Evolutionary conservation across 2,888 invertebrate species (phyloP).

Genomic region (Campaea margaritaria): DNA sequence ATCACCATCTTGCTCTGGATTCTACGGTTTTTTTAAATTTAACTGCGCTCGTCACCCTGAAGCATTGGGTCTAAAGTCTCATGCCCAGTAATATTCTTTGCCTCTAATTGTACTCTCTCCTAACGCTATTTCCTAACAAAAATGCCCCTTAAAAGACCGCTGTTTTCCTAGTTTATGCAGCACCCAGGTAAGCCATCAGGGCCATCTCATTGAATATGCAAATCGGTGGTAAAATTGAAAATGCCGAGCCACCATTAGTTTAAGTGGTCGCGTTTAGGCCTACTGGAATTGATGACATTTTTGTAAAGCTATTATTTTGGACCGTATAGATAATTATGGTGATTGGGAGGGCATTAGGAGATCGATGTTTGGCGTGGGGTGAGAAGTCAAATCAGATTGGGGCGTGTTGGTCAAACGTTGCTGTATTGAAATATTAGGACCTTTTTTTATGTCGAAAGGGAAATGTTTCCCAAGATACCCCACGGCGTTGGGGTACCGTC

Average conservation of each 20-base stretch:
- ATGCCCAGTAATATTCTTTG: too few species aligned
- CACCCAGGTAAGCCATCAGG: conserved; percentile 58
- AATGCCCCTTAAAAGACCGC: conserved; percentile 10
- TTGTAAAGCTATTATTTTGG: conserved; percentile 28
- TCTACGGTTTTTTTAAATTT: too few species aligned
- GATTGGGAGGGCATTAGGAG: conserved; percentile 23
- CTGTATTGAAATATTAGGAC: too few species aligned
- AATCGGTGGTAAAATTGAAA: conserved; percentile 77
- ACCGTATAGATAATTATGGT: conserved; percentile 27
- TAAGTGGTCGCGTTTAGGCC: conserved; percentile 40
- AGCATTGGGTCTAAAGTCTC: too few species aligned
- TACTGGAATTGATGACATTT: conserved; percentile 40
- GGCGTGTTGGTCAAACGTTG: too few species aligned
- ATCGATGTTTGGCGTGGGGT: neutral
- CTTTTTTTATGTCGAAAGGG: too few species aligned
- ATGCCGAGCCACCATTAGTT: conserved; percentile 63
- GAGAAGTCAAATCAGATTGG: neutral
- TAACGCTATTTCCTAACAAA: neutral
- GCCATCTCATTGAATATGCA: conserved; percentile 72
- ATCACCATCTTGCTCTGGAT: too few species aligned
- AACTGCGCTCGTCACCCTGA: too few species aligned
- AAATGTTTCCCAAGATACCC: too few species aligned
- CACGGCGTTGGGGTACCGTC: too few species aligned
- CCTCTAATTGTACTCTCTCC: too few species aligned
- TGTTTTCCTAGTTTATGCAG: conserved; percentile 37